Base-by-base conservation (phyloP, 2,888 invertebrate species). In the Norana najaformis region DNA sequence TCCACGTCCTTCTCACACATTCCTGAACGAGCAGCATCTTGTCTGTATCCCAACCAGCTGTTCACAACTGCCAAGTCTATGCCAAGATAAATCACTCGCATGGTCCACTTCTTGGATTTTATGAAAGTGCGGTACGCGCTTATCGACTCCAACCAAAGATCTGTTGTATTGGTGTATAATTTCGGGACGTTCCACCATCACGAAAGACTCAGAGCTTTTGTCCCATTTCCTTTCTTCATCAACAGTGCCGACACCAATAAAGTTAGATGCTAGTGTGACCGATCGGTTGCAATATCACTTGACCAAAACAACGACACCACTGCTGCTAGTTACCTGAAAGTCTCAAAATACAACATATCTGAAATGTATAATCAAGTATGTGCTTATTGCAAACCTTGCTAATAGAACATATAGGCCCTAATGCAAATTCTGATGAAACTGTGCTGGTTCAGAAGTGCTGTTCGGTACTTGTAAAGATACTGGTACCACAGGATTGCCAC, bases 71-170 rank as follows among this genome's bases (percentile, higher is more conserved):
- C 88, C 88, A 88, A 37, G 39, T 88, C 88, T 38, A 85, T 18
- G 85, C 14, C n/a, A 35, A 20, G 85, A 35, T 14, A 14, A 35
- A 85, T n/a, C 34, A 35, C 34, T n/a, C 85, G 85, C 30, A 88
- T 16, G 14, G 88, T 88, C 88, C 88, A 88, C 88, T 88, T 37
- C 88, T 39, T 85, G 34, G 85, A 34, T n/a, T 35, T n/a, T 14
- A 90, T 88, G 39, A 93, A 93, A 93, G 93, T 93, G 91, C 93
- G 93, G 88, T 92, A 92, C 82, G 91, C 89, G 88, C 96, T 38
- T 88, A 36, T 88, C 88, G 13, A 88, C 88, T 11, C 88, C 88
- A 36, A 35, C 88, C 88, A 88, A 35, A 14, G 37, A 35, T 39
- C 1, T 23, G 14, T 88, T 88, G 38, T 39, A 88, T 13, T 37